Evolutionary conservation across 2,797 vertebrate species (phyloP).

Genomic region (Triplophysa bombifrons): DNA sequence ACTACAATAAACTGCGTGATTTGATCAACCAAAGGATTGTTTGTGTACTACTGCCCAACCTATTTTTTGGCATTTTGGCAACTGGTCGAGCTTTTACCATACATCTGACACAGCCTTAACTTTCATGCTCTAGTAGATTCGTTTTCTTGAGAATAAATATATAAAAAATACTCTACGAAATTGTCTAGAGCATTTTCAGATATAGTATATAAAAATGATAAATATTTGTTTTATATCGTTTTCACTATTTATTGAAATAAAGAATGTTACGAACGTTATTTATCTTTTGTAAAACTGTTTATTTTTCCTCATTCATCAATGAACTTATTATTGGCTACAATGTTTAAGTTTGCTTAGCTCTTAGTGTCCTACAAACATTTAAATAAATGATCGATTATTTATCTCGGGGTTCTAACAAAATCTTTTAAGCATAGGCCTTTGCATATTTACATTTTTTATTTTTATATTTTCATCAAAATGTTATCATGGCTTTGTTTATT

Average conservation of each 20-base stretch:
- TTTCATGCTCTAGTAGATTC: neutral
- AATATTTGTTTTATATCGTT: slow-evolving; percentile 40
- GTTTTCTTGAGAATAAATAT: slow-evolving; percentile 25
- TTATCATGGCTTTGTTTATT: neutral
- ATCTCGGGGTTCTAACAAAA: too few relatives aligned
- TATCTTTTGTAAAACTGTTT: neutral
- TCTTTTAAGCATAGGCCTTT: too few relatives aligned
- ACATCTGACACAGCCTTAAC: neutral
- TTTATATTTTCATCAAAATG: too few relatives aligned
- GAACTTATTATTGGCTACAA: neutral
- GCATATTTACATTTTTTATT: too few relatives aligned
- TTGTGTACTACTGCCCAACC: slow-evolving; percentile 46
- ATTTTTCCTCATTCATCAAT: slow-evolving; percentile 43
- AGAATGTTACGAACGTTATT: slow-evolving; percentile 23
- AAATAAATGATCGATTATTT: neutral
- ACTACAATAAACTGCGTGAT: slow-evolving; percentile 61
- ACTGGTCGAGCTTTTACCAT: slow-evolving; percentile 37
- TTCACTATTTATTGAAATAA: slow-evolving; percentile 52
- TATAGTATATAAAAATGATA: neutral
- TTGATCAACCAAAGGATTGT: slow-evolving; percentile 58
- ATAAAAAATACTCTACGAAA: slow-evolving; percentile 16
- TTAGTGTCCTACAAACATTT: too few relatives aligned
- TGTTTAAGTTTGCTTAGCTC: too few relatives aligned
- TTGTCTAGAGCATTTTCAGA: neutral
- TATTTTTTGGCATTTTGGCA: slow-evolving; percentile 38